Evolutionary conservation across 1,140 invertebrate genomes (phyloP), one percentile per base, ranked within the genome.

Genomic region (Hycleus cichorii): DNA sequence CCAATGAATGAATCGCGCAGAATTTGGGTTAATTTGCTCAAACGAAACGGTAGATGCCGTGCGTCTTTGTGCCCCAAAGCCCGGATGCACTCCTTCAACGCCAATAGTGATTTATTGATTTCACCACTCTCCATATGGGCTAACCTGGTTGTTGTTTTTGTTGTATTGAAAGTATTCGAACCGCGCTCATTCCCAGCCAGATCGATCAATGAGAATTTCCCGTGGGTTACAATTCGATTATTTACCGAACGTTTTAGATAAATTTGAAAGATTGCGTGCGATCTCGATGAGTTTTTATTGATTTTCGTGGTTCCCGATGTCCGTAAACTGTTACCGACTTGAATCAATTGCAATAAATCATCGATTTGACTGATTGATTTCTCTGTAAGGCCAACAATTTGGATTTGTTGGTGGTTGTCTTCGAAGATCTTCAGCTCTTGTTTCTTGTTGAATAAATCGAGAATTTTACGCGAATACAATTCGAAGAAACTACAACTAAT

Each of bases 191-290:
- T 99, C 47, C 94, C 96, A 63, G 96, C 96, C 69, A 98, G 83
- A 87, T 98, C 97, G 73, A 99, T 98, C 39, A 99, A 83, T 9
- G 95, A 98, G 75, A 99, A 98, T 78, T 98, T 99, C 40, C 97
- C 97, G 2, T n/a, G 10, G 3, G 9, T 7, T 42, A 11, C 11
- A 10, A 32, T 5, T 75, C 84, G 78, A 5, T 88, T 59, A 47
- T 97, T 79, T 72, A 83, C 84, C 56, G 81, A 83, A 65, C 81
- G 82, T 54, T 86, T 80, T 46, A 89, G 76, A 59, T 86, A 81
- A 61, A 91, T 88, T 77, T 95, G 93, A 76, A 96, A 95, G 58
- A 96, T 90, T 45, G 93, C 93, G 80, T 96, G 93, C 53, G 93
- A 97, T 60, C 95, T 80, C 12, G 93, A 96, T 9, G 92, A 95